These are phyloP conservation scores for Temnothorax ravouxi DNA, from an alignment of 2,888 invertebrate genomes.

Conservation along the genomic window DNA sequence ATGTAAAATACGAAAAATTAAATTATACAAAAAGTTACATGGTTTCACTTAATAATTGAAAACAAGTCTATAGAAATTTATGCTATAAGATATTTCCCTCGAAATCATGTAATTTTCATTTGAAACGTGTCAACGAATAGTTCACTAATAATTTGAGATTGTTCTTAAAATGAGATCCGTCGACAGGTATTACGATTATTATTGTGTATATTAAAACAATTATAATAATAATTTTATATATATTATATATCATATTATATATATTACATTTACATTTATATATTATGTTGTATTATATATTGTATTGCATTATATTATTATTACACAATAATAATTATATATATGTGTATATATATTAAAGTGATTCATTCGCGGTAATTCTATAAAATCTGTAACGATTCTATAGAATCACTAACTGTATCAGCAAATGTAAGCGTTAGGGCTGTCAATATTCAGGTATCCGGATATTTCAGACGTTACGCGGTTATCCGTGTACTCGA, in stretches of 20 bases:
- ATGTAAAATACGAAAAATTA: neutral
- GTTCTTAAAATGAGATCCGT: conserved; percentile 15
- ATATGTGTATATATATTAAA: conserved; percentile 36
- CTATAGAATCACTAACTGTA: neutral
- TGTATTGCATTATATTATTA: conserved; percentile 38
- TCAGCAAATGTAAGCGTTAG: conserved; percentile 18
- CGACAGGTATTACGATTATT: conserved; percentile 24
- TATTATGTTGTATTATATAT: conserved; percentile 39
- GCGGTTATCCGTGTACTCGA: conserved; percentile 1
- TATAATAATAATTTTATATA: conserved; percentile 45
- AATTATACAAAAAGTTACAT: conserved; percentile 4
- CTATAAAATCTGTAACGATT: neutral
- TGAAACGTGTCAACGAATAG: conserved; percentile 8
- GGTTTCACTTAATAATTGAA: neutral
- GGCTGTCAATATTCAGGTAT: conserved; percentile 37
- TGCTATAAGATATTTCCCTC: neutral
- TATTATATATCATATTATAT: conserved; percentile 36
- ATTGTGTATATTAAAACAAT: conserved; percentile 34
- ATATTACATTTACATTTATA: conserved; percentile 33
- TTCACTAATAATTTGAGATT: conserved; percentile 24
- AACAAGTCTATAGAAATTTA: neutral
- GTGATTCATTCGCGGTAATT: conserved; percentile 29
- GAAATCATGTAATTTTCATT: conserved; percentile 8
- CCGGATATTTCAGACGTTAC: conserved; percentile 7
- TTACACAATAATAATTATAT: conserved; percentile 35